Evolutionary conservation across 2,888 invertebrate species (phyloP), one percentile per base, ranked within the genome.

Genomic region (Cryptophagus acutangulus): DNA sequence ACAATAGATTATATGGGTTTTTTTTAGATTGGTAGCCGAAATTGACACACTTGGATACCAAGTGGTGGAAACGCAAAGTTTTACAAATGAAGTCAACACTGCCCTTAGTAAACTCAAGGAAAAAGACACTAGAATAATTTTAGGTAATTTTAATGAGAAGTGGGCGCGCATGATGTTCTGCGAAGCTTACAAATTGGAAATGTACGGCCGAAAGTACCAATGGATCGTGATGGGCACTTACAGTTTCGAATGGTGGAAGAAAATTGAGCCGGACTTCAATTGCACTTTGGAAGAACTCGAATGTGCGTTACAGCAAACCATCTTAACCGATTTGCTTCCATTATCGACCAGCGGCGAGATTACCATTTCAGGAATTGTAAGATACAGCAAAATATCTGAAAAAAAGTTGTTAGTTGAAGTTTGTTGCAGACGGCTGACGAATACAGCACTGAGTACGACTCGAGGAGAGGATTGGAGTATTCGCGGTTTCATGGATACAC

Each of bases 401-500:
- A 10, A 10, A 1, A 4, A n/a, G n/a, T 26, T 26, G 9, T 26
- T 26, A 15, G n/a, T 31, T 25, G 17, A 9, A 14, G 8, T 40
- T 37, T 26, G 2, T 10, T 1, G 17, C 72, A 94, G 93, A 92
- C 90, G 0, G 86, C 94, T 0, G 83, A 85, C 53, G 89, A 93
- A 65, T 95, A 95, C 65, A 78, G 84, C 60, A 74, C 77, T 25
- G 85, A 90, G 65, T 95, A 95, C 67, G 84, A 93, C 59, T 78
- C 84, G 17, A 72, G 86, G 46, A 75, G 91, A 49, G 86, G 87
- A 1, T 65, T 71, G 1, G 90, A 92, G 61, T 94, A 91, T 71
- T 94, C 93, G 20, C 79, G 93, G 51, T 96, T 93, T 65, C 95
- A 96, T 67, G 96, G 95, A 2, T 99, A 97, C 69, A 95, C 96